A percentile compares a stretch with the other conserved stretches of the same genome.
These are phyloP conservation scores for Bombus picipes DNA, from an alignment of 1,140 invertebrate species.

Conservation along the genomic window DNA sequence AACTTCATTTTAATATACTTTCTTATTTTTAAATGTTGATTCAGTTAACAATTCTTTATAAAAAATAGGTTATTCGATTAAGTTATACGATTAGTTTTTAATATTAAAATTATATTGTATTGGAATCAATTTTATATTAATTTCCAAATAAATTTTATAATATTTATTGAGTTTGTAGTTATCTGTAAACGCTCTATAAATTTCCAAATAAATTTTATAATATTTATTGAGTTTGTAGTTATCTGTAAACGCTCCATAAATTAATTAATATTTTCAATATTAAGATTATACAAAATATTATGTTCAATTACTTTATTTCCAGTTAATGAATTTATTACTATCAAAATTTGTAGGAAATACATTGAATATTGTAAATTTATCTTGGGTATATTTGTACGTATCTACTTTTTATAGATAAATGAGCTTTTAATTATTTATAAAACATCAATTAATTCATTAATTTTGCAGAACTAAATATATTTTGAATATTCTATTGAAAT, in stretches of 20 bases:
- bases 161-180: not conserved
- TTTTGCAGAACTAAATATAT: not conserved
- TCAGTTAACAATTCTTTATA: not conserved
- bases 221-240: not conserved
- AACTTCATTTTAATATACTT: not conserved
- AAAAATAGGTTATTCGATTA: too few relatives aligned
- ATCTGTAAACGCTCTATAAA: not conserved
- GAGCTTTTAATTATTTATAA: not conserved
- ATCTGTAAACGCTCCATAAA: not conserved
- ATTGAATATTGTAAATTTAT: too few relatives aligned
- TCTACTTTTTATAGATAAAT: too few relatives aligned
- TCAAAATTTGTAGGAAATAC: too few relatives aligned
- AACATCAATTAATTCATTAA: not conserved
- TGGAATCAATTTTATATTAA: not conserved
- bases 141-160: not conserved
- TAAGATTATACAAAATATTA: not conserved
- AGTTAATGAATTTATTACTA: too few relatives aligned
- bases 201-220: not conserved
- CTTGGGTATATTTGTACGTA: too few relatives aligned
- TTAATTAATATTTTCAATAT: not conserved
- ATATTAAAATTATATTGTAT: too few relatives aligned
- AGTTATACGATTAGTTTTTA: too few relatives aligned
- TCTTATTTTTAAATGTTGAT: not conserved
- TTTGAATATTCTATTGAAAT: not conserved
- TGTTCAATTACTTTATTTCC: not conserved